These are phyloP conservation scores for Platycheirus rosarum DNA, from an alignment of 2,888 invertebrate genomes.

Conservation along the genomic window DNA sequence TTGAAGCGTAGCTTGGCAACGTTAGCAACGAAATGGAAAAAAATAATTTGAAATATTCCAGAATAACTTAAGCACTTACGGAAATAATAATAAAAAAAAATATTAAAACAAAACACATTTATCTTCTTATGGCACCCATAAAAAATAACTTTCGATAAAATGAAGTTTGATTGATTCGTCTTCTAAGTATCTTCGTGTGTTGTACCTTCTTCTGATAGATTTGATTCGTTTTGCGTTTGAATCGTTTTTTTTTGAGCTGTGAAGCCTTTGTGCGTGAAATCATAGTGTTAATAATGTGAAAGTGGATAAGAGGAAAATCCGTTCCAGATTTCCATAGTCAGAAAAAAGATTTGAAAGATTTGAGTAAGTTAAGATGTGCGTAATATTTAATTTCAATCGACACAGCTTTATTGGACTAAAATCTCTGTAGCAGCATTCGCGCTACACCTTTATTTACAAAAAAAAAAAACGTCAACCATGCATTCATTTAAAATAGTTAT, in stretches of 20 bases:
- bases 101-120: neutral
- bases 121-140: neutral
- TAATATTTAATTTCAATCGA: too few species aligned
- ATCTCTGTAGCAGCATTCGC: too few species aligned
- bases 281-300: too few species aligned
- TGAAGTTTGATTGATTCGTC: neutral
- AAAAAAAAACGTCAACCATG: too few species aligned
- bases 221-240: neutral
- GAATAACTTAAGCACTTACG: neutral
- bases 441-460: too few species aligned
- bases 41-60: neutral
- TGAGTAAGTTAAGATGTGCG: too few species aligned
- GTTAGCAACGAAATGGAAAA: constrained; percentile 48
- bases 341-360: too few species aligned
- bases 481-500: too few species aligned
- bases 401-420: too few species aligned
- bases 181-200: neutral
- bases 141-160: neutral
- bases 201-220: neutral
- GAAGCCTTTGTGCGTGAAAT: too few species aligned
- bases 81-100: neutral
- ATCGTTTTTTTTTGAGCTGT: neutral
- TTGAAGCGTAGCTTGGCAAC: constrained; percentile 63
- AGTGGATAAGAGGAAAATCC: too few species aligned
- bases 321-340: too few species aligned